phyloP scores from a whole-genome alignment of 2,888 invertebrate genomes.

The Zootermopsis nevadensis region DNA sequence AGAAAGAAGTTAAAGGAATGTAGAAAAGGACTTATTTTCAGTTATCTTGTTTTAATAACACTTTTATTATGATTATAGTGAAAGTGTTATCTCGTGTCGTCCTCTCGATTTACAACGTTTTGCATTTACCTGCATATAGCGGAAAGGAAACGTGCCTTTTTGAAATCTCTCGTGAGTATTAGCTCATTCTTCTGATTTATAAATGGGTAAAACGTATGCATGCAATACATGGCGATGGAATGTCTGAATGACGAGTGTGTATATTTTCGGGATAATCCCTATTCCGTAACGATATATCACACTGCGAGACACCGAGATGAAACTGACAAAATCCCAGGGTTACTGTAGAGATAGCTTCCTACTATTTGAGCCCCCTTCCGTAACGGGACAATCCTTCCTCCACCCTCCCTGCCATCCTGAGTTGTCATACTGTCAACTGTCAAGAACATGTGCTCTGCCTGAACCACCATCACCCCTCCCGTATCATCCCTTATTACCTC shows the following conservation, averaged over 20 bases:
- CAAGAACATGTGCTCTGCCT: constrained; percentile 26
- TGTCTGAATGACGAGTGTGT: background rate
- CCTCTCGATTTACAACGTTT: no score
- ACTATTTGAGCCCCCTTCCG: constrained; percentile 2
- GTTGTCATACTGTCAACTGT: constrained; percentile 32
- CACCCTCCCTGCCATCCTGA: background rate
- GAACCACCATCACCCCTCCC: constrained; percentile 3
- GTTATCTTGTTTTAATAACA: no score
- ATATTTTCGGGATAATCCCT: background rate
- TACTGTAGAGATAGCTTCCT: background rate
- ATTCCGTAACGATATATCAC: constrained; percentile 17
- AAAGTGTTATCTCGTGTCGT: no score
- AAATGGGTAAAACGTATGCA: background rate
- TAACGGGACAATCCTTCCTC: background rate
- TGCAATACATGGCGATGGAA: background rate
- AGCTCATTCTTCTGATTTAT: no score
- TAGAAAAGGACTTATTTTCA: no score
- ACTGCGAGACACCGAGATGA: constrained; percentile 2
- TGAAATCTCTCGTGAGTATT: no score
- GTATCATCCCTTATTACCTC: background rate
- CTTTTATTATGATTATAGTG: no score
- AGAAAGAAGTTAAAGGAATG: no score
- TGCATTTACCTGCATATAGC: no score
- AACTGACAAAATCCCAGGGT: constrained; percentile 27
- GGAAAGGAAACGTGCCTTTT: no score